Evolutionary conservation across 2,113 vertebrate species (phyloP).

Genomic region (Willisornis vidua): DNA sequence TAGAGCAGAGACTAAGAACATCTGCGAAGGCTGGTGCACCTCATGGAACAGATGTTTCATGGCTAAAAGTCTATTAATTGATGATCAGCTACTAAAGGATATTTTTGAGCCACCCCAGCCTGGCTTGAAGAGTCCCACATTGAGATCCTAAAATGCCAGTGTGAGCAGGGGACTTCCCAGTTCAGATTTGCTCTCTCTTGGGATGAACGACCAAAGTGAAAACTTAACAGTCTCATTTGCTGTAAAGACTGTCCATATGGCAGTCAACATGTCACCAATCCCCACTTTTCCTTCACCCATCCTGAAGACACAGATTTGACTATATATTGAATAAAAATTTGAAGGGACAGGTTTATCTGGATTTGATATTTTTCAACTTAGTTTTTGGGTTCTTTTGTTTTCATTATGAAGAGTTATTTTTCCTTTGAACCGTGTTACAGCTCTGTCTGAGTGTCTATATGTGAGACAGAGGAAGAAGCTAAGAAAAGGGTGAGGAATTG

Average conservation of each 20-base stretch:
- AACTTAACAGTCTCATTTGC: background rate
- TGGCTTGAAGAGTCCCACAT: background rate
- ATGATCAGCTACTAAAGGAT: background rate
- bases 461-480: background rate
- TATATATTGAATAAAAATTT: background rate
- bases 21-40: background rate
- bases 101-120: accelerated
- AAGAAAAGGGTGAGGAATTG: background rate
- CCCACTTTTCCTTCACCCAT: background rate
- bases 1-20: background rate
- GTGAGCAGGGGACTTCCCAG: background rate
- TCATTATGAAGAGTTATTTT: background rate
- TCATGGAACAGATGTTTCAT: background rate
- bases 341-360: background rate
- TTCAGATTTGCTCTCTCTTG: background rate
- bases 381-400: background rate
- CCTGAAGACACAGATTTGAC: background rate
- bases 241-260: background rate
- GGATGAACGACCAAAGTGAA: background rate
- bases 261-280: background rate
- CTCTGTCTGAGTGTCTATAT: background rate
- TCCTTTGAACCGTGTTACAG: background rate
- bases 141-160: background rate
- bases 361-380: background rate
- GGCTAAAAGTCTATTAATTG: background rate